Conservation (phyloP, 2,113 vertebrate species). For the Pagrus major region DNA sequence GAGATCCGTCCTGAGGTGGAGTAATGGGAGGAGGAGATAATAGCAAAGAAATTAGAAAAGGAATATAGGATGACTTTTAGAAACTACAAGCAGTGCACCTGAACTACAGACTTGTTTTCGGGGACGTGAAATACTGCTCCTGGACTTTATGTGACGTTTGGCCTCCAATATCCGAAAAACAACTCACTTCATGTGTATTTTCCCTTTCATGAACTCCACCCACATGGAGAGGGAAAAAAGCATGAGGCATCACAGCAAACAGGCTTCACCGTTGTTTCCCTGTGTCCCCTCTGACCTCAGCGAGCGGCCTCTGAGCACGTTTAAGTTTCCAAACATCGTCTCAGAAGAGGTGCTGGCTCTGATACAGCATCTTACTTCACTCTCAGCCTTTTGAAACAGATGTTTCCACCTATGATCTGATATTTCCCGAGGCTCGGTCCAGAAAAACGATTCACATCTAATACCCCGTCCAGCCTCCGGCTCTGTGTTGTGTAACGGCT, state of each 20-base stretch:
- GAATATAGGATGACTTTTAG: not conserved
- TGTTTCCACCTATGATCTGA: constrained; percentile 78
- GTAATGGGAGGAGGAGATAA: not conserved
- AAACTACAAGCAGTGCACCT: not conserved
- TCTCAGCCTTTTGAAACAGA: constrained; percentile 63
- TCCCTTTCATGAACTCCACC: constrained; percentile 49
- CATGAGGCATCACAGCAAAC: constrained; percentile 49
- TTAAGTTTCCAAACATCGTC: constrained; percentile 56
- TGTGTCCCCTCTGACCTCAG: constrained; percentile 47
- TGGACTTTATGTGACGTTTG: constrained; percentile 8
- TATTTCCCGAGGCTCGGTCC: constrained; percentile 70
- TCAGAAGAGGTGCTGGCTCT: constrained; percentile 57
- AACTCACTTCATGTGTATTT: constrained; percentile 39
- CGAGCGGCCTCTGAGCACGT: not conserved
- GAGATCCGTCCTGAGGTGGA: constrained; percentile 83
- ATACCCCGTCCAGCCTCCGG: constrained; percentile 16
- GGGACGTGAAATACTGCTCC: constrained; percentile 33
- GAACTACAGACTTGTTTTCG: not conserved
- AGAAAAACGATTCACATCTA: constrained; percentile 62
- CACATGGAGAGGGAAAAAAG: constrained; percentile 11
- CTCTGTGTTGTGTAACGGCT: constrained; percentile 48
- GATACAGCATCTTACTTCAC: constrained; percentile 43
- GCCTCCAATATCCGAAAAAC: constrained; percentile 37
- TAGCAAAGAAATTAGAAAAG: not conserved
- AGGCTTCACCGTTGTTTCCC: constrained; percentile 56